phyloP scores from a whole-genome alignment of 2,888 invertebrate genomes.

The Bursaphelenchus okinawaensis region DNA sequence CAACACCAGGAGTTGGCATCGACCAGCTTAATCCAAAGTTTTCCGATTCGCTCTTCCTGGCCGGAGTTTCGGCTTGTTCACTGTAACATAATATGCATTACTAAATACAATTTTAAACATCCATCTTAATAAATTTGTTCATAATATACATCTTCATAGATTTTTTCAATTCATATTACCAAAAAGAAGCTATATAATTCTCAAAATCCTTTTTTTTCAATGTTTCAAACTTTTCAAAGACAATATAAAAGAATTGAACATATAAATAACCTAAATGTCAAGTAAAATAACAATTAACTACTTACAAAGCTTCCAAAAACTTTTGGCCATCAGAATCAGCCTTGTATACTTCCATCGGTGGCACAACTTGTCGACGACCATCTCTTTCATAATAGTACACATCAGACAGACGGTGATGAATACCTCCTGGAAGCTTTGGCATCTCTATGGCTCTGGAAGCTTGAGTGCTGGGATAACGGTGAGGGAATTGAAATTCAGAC shows the following conservation, averaged over 20 bases:
- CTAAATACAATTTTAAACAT: too few species aligned
- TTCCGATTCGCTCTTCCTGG: constrained; percentile 41
- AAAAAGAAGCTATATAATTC: too few species aligned
- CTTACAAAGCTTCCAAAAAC: constrained; percentile 7
- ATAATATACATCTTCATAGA: too few species aligned
- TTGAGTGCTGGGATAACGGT: constrained; percentile 52
- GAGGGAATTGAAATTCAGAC: constrained; percentile 41
- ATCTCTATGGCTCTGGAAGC: constrained; percentile 71
- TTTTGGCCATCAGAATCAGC: constrained; percentile 14
- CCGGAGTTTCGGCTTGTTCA: constrained; percentile 13
- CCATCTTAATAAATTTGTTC: too few species aligned
- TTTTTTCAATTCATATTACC: too few species aligned
- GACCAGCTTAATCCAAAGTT: constrained; percentile 46
- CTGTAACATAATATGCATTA: neutral
- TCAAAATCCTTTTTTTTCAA: too few species aligned
- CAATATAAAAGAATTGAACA: too few species aligned
- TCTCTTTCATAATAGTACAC: constrained; percentile 82
- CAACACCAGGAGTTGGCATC: constrained; percentile 55
- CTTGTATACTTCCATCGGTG: constrained; percentile 62
- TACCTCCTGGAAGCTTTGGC: constrained; percentile 74
- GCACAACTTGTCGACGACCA: constrained; percentile 72
- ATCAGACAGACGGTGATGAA: constrained; percentile 71
- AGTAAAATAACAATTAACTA: neutral
- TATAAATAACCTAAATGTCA: neutral
- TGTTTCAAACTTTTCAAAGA: too few species aligned